Percentiles rank a stretch among this genome's conserved stretches.
phyloP scores from a whole-genome alignment of 92 coral and sea anemone genomes.

The Palythoa grandiflora region DNA sequence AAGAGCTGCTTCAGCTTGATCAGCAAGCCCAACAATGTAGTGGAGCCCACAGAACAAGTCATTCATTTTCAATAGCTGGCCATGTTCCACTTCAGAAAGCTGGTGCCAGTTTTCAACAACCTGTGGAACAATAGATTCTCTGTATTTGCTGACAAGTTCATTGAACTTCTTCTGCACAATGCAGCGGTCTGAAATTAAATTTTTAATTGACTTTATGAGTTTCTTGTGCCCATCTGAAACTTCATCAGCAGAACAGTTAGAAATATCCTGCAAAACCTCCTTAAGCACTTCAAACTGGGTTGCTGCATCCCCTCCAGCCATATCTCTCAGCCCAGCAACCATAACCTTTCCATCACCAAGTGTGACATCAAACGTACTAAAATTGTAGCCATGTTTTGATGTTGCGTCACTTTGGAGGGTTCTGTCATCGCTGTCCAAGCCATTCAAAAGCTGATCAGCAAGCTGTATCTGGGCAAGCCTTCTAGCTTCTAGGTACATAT shows the following conservation, averaged over 20 bases:
- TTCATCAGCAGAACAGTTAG: conserved; percentile 13
- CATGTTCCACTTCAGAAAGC: conserved; percentile 10
- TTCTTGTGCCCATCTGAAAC: conserved; percentile 6
- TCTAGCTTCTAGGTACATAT: conserved; percentile 60
- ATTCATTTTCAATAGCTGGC: conserved; percentile 5
- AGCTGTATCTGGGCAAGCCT: conserved; percentile 49
- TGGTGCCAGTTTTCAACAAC: conserved; percentile 28
- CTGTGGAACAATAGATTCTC: conserved; percentile 21
- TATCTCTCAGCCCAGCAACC: conserved; percentile 38
- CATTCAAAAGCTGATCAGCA: conserved; percentile 33
- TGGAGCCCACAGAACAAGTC: conserved; percentile 16
- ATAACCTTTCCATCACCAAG: conserved; percentile 14
- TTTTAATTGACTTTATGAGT: conserved; percentile 12
- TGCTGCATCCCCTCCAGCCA: conserved; percentile 36
- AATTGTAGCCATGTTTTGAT: conserved; percentile 29
- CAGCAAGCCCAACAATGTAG: background rate
- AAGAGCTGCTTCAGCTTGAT: too few species aligned
- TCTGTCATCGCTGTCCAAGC: conserved; percentile 12
- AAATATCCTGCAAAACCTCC: conserved; percentile 15
- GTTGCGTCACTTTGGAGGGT: conserved; percentile 52
- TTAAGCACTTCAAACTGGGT: conserved; percentile 36
- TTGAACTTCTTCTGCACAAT: background rate
- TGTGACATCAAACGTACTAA: conserved; percentile 41
- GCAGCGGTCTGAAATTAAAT: background rate
- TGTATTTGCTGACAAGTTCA: conserved; percentile 25